Percentiles rank a stretch among this genome's conserved stretches.
These are phyloP conservation scores for Pseudoatta argentina DNA, from an alignment of 1,140 invertebrate species.

Conservation along the genomic window DNA sequence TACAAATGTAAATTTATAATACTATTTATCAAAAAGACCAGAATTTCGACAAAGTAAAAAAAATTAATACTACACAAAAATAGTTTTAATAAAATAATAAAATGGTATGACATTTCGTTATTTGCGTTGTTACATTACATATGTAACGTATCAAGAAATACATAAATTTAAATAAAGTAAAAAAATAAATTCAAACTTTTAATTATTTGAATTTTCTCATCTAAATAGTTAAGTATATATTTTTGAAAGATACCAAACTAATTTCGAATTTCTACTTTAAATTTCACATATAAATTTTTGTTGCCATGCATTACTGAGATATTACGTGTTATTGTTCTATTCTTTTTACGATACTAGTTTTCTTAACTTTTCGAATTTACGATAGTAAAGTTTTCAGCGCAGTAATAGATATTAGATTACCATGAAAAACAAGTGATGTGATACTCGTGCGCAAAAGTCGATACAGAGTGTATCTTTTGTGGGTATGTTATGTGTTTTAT, in stretches of 20 bases:
- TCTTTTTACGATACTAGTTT: constrained; percentile 15
- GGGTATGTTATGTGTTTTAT: not conserved
- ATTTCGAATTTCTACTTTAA: not conserved
- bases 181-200: not conserved
- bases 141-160: not conserved
- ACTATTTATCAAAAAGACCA: not conserved
- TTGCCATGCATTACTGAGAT: not conserved
- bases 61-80: no score
- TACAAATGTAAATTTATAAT: not conserved
- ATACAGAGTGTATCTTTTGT: no score
- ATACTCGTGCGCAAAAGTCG: not conserved
- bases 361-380: not conserved
- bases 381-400: constrained; percentile 8
- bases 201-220: not conserved
- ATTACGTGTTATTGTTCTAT: not conserved
- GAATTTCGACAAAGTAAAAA: not conserved
- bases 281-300: not conserved
- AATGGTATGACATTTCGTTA: no score
- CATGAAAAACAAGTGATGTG: not conserved
- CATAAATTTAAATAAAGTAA: not conserved
- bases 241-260: not conserved
- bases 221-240: not conserved
- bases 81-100: no score
- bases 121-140: no score
- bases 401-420: not conserved